phyloP scores from a whole-genome alignment of 2,888 invertebrate genomes.

The Heliconius erato region DNA sequence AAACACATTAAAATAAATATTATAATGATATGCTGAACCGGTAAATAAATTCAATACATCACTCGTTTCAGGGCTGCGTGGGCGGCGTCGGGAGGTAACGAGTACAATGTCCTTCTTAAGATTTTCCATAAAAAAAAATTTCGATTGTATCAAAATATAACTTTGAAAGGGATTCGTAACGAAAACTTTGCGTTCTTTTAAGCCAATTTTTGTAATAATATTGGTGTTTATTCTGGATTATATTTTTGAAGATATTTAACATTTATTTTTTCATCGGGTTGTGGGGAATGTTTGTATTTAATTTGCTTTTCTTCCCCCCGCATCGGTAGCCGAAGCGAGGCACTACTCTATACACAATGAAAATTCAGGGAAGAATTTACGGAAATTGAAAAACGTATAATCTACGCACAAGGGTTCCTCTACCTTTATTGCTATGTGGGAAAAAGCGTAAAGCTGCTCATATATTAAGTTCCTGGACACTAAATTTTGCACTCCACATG shows the following conservation, averaged over 20 bases:
- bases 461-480: too few species aligned
- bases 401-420: too few species aligned
- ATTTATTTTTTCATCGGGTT: too few species aligned
- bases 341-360: too few species aligned
- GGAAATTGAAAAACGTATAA: too few species aligned
- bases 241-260: not conserved
- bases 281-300: not conserved
- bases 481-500: too few species aligned
- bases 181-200: not conserved
- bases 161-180: not conserved
- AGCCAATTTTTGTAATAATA: not conserved
- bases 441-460: too few species aligned
- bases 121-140: constrained; percentile 14
- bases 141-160: not conserved
- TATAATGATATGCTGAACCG: not conserved
- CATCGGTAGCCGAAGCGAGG: too few species aligned
- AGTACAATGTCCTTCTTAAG: constrained; percentile 10
- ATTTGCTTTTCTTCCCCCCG: too few species aligned
- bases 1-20: not conserved
- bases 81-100: not conserved
- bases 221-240: not conserved
- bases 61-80: not conserved
- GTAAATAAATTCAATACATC: not conserved
- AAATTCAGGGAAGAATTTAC: too few species aligned
- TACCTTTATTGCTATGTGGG: too few species aligned